These are phyloP conservation scores for Sminthopsis crassicaudata DNA, from an alignment of 2,113 vertebrate species.

Conservation along the genomic window DNA sequence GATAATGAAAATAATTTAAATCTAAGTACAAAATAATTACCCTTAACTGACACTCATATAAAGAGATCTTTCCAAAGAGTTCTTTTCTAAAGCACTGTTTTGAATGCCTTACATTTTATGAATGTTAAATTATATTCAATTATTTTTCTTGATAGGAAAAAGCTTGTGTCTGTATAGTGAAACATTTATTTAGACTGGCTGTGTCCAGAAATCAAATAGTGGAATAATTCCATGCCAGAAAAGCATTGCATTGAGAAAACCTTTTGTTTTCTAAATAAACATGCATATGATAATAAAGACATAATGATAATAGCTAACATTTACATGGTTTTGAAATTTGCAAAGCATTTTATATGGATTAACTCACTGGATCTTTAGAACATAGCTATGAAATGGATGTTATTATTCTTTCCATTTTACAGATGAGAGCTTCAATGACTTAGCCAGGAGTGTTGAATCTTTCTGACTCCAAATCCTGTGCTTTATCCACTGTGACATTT, in stretches of 20 bases:
- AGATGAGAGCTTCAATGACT: too few relatives aligned
- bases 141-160: not conserved
- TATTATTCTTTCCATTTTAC: too few relatives aligned
- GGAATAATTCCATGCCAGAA: not conserved
- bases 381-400: too few relatives aligned
- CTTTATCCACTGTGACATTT: too few relatives aligned
- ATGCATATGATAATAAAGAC: not conserved
- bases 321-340: not conserved
- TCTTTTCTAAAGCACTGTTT: not conserved
- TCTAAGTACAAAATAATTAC: not conserved
- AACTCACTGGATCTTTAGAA: too few relatives aligned
- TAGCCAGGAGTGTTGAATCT: too few relatives aligned
- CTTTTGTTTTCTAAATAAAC: not conserved
- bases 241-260: not conserved
- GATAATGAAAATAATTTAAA: constrained; percentile 3
- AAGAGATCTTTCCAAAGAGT: not conserved
- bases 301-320: not conserved
- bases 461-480: too few relatives aligned
- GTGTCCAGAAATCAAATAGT: not conserved
- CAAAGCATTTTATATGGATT: not conserved
- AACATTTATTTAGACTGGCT: not conserved
- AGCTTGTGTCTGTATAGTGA: not conserved
- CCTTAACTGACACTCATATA: not conserved
- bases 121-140: not conserved
- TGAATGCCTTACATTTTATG: not conserved